Base-by-base conservation (phyloP, 2,113 vertebrate genomes). In the Colistium nudipinnis region DNA sequence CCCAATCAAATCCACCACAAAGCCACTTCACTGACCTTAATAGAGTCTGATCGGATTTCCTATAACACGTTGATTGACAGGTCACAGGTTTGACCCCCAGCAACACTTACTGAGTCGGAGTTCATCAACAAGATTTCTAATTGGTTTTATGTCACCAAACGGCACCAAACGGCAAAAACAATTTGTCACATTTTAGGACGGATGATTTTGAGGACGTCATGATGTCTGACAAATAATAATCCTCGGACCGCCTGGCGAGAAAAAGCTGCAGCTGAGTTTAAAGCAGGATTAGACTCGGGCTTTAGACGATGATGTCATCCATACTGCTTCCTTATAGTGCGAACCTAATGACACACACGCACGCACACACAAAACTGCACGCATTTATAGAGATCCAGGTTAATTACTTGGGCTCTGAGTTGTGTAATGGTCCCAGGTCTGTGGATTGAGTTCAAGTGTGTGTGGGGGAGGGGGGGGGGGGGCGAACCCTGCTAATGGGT, bases 301-400 rank as follows among this genome's bases (percentile, higher is more conserved):
- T 65, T 85, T 76, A 63, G 54, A 19, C 56, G 59, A 62, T 87
- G 87, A 88, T 89, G 75, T 90, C 86, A 88, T 86, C 48, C 66
- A 76, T 16, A 2, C 59, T 39, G 17, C 24, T 67, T 54, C 45
- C 69, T 45, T n/a, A 7, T 52, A 44, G 62, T 17, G 47, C 55
- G 38, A 59, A 54, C 43, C 64, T 62, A 56, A 44, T 62, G 16
- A 11, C 41, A 45, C 67, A 63, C 76, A 30, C 55, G 59, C 70
- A 39, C 47, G 59, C 65, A 65, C 69, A 36, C 43, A 61, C 66
- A 55, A 62, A 0, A 22, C 12, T 30, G 11, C 60, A 70, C 57
- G 56, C 59, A 77, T 78, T 70, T 57, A 20, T 41, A 38, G 36
- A 65, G 76, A 82, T 81, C 68, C 56, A 53, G 76, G 81, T 80